Conservation (phyloP, 1,140 invertebrate genomes). For the Drosophila sucinea region DNA sequence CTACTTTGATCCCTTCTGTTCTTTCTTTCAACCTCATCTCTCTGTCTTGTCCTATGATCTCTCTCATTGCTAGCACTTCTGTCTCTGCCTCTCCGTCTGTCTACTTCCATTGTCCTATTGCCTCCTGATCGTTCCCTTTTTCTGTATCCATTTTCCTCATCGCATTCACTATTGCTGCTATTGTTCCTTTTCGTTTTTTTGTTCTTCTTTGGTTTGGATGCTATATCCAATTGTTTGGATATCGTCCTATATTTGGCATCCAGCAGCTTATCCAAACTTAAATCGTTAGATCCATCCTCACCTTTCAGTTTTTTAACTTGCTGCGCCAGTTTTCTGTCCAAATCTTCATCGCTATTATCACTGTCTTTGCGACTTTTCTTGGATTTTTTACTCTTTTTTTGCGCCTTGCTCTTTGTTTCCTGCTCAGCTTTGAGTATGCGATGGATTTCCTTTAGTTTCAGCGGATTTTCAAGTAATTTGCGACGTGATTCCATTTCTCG, state of each 20-base stretch:
- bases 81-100: not conserved
- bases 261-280: slow-evolving; percentile 68
- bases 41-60: not conserved
- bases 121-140: not conserved
- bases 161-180: slow-evolving; percentile 32
- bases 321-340: slow-evolving; percentile 84
- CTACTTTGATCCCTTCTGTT: slow-evolving; percentile 5
- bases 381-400: slow-evolving; percentile 83
- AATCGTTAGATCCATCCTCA: slow-evolving; percentile 39
- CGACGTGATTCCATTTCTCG: slow-evolving; percentile 92
- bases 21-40: slow-evolving; percentile 8
- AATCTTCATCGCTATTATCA: slow-evolving; percentile 83
- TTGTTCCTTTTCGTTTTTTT: slow-evolving; percentile 30
- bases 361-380: slow-evolving; percentile 64
- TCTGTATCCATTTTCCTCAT: slow-evolving; percentile 29
- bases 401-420: slow-evolving; percentile 85
- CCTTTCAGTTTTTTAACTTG: slow-evolving; percentile 83
- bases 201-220: slow-evolving; percentile 49
- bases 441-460: slow-evolving; percentile 92
- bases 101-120: not conserved
- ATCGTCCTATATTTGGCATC: slow-evolving; percentile 73
- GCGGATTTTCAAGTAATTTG: slow-evolving; percentile 94
- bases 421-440: slow-evolving; percentile 88
- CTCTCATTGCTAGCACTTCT: slow-evolving; percentile 20
- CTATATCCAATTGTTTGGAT: slow-evolving; percentile 79